A percentile compares a stretch with the other conserved stretches of the same genome.
Conservation (phyloP, 2,888 invertebrate species). For the Lochmaea capreae region DNA sequence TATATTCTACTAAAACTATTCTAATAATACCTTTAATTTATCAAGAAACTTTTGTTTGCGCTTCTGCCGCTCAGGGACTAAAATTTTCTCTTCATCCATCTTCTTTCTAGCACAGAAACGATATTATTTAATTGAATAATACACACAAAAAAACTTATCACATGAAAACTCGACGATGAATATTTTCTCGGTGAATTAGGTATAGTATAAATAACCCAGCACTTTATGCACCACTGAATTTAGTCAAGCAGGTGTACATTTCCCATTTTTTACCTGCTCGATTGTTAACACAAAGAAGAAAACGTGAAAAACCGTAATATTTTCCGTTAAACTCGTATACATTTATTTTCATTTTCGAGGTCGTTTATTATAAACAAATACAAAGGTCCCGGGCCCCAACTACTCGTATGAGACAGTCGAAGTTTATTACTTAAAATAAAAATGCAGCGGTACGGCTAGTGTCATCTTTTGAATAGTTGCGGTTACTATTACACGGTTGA, state of each 20-base stretch:
- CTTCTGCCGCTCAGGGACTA: slow-evolving; percentile 48
- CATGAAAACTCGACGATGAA: slow-evolving; percentile 19
- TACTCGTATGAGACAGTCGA: not conserved
- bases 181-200: slow-evolving; percentile 34
- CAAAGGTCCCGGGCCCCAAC: slow-evolving; percentile 11
- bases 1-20: not conserved
- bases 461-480: slow-evolving; percentile 1
- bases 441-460: not conserved
- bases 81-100: slow-evolving; percentile 49
- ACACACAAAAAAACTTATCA: not conserved
- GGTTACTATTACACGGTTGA: no score
- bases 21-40: slow-evolving; percentile 46
- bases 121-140: not conserved
- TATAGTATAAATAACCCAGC: slow-evolving; percentile 42
- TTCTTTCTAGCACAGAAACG: slow-evolving; percentile 2
- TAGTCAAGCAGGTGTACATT: slow-evolving; percentile 21
- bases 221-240: not conserved
- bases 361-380: slow-evolving; percentile 17
- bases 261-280: not conserved
- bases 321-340: slow-evolving; percentile 4
- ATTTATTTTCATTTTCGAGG: slow-evolving; percentile 19
- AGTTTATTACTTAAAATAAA: not conserved
- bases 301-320: not conserved
- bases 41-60: slow-evolving; percentile 50
- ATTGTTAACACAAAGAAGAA: not conserved